These are phyloP conservation scores for Lampris incognitus DNA, from an alignment of 2,113 vertebrate species.

Conservation along the genomic window DNA sequence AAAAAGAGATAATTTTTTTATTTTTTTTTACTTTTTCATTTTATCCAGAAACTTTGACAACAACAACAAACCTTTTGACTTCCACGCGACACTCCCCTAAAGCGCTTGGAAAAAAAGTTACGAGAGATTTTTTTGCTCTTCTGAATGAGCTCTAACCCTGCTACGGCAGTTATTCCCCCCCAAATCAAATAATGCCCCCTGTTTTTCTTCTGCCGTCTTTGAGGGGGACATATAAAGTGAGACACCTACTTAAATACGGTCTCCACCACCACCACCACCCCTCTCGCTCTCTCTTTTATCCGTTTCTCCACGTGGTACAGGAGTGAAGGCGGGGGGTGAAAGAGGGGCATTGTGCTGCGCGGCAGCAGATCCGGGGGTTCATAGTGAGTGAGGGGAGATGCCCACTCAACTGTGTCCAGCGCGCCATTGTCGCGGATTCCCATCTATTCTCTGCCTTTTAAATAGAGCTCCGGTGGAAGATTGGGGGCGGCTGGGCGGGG, in stretches of 20 bases:
- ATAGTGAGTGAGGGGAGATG: constrained; percentile 82
- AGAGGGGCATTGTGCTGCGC: constrained; percentile 83
- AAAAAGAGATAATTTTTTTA: too few relatives aligned
- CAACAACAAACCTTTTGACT: too few relatives aligned
- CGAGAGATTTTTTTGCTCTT: too few relatives aligned
- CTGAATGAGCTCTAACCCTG: background rate
- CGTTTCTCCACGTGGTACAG: constrained; percentile 85
- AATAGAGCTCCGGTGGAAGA: constrained; percentile 83
- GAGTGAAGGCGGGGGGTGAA: constrained; percentile 83
- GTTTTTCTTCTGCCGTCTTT: constrained; percentile 18
- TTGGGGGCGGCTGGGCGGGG: constrained; percentile 17
- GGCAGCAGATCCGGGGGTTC: constrained; percentile 83
- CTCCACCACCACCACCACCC: constrained; percentile 46
- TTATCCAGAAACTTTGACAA: too few relatives aligned
- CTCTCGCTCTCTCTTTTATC: constrained; percentile 71
- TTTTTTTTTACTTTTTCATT: too few relatives aligned
- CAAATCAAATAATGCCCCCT: constrained; percentile 23
- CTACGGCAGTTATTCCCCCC: constrained; percentile 10
- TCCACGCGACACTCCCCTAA: too few relatives aligned
- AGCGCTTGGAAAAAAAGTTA: too few relatives aligned
- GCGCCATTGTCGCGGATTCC: constrained; percentile 85
- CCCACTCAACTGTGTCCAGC: constrained; percentile 88
- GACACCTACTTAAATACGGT: constrained; percentile 81
- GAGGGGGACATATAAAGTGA: constrained; percentile 66
- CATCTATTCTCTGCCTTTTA: constrained; percentile 86